phyloP scores from a whole-genome alignment of 2,797 vertebrate genomes.

The Busarellus nigricollis region DNA sequence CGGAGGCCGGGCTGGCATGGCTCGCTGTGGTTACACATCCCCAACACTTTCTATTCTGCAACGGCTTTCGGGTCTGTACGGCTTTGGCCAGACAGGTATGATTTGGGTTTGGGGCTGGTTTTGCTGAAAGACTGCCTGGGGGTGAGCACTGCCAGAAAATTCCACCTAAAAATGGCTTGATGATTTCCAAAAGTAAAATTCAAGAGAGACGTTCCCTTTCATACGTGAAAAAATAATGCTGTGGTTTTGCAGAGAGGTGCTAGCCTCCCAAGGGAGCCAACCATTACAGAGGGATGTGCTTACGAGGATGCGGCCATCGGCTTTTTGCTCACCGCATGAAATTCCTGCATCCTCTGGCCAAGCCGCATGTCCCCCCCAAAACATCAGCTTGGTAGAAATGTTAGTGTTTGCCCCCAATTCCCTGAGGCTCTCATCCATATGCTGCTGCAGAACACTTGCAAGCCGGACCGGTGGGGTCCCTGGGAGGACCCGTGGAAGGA shows the following conservation, averaged over 20 bases:
- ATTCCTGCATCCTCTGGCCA: not conserved
- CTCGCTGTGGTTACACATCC: not conserved
- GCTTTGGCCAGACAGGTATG: not conserved
- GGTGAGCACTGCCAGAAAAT: not conserved
- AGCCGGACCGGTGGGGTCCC: not conserved
- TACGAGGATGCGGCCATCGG: not conserved
- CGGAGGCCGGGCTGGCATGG: not conserved
- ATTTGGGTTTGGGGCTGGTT: not conserved
- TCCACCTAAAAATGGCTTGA: not conserved
- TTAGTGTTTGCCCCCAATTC: not conserved
- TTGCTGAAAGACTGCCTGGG: not conserved
- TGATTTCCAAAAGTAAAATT: not conserved
- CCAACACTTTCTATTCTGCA: not conserved
- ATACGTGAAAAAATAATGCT: not conserved
- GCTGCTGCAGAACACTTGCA: not conserved
- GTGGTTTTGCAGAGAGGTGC: not conserved
- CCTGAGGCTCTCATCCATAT: not conserved
- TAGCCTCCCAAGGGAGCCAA: not conserved
- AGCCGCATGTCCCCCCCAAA: not conserved
- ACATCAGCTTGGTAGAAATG: not conserved
- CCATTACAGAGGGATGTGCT: not conserved
- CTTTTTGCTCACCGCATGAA: not conserved
- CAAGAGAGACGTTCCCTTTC: not conserved
- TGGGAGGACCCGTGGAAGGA: not conserved
- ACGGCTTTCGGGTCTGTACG: accelerated